Percentiles rank a stretch among this genome's conserved stretches.
These are phyloP conservation scores for Podotricha telesiphe DNA, from an alignment of 2,888 invertebrate genomes.

Conservation along the genomic window DNA sequence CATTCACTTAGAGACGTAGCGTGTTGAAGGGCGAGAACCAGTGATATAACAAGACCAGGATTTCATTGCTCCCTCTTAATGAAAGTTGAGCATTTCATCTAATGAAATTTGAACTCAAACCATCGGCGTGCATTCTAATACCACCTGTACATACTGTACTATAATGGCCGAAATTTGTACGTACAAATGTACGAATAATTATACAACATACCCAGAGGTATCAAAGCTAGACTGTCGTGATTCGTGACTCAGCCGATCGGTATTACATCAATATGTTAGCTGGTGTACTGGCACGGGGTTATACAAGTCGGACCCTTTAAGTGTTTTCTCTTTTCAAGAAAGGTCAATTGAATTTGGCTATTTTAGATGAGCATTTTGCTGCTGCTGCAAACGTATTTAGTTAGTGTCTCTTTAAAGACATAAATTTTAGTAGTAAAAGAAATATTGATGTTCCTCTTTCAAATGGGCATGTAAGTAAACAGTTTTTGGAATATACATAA, in stretches of 20 bases:
- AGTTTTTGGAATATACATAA: too few relatives aligned
- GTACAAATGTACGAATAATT: not conserved
- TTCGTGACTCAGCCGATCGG: constrained; percentile 50
- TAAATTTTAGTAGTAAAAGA: not conserved
- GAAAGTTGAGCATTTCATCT: not conserved
- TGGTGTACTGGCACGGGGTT: constrained; percentile 57
- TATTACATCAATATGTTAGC: constrained; percentile 51
- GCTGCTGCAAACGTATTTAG: not conserved
- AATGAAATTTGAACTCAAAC: not conserved
- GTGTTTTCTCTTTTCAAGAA: constrained; percentile 15
- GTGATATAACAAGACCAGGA: not conserved
- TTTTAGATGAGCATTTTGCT: not conserved
- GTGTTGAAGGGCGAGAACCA: not conserved
- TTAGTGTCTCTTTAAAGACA: not conserved
- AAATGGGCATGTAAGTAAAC: too few relatives aligned
- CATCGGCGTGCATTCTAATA: not conserved
- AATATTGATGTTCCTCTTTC: not conserved
- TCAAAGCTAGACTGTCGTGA: constrained; percentile 42
- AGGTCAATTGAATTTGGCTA: constrained; percentile 23
- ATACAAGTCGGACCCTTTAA: constrained; percentile 44
- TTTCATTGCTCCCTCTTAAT: not conserved
- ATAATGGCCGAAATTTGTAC: not conserved
- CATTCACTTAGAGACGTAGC: not conserved
- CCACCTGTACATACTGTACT: too few relatives aligned
- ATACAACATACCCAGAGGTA: not conserved